Evolutionary conservation across 2,888 invertebrate species (phyloP), one percentile per base, ranked within the genome.

Genomic region (Metacarcinus magister): DNA sequence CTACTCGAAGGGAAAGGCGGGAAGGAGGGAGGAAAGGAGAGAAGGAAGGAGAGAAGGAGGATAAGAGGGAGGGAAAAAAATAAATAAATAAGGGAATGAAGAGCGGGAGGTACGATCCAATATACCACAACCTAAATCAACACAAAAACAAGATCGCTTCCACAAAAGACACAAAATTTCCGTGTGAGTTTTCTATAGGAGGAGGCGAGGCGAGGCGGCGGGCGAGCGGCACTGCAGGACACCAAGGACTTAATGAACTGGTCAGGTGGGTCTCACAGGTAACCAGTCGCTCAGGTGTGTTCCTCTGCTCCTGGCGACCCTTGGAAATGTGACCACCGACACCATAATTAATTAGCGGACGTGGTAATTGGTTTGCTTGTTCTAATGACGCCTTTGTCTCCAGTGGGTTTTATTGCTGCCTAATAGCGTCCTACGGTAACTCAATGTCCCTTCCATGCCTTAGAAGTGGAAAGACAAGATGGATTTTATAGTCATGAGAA

Each of bases 251-350:
- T 82, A 82, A 82, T 82, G 82, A 82, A 82, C 82, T 82, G 82
- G 82, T 82, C 82, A 82, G 82, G 82, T 82, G 82, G 32, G 82
- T 82, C 82, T 13, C 82, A 13, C 82, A 82, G 82, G 82, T 82
- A 82, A 82, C 82, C 82, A 28, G 82, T 82, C 28, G 82, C 5
- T 32, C 82, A 82, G 82, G 82, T 82, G 82, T 82, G 82, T 82
- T 82, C 82, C 82, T 32, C 82, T 28, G 82, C 82, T 32, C 82
- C 67, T 67, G 67, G 67, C 67, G 67, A n/a, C n/a, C 67, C 67
- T 23, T 32, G 19, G 82, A 82, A 82, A 82, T 28, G 82, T 82
- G 82, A 82, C 82, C 82, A 32, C 10, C 82, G 32, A 82, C 82
- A 82, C 82, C 32, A 82, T 10, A 82, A 82, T 82, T 82, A 82